Base-by-base conservation (phyloP, 2,797 vertebrate species). In the Siniperca scherzeri region DNA sequence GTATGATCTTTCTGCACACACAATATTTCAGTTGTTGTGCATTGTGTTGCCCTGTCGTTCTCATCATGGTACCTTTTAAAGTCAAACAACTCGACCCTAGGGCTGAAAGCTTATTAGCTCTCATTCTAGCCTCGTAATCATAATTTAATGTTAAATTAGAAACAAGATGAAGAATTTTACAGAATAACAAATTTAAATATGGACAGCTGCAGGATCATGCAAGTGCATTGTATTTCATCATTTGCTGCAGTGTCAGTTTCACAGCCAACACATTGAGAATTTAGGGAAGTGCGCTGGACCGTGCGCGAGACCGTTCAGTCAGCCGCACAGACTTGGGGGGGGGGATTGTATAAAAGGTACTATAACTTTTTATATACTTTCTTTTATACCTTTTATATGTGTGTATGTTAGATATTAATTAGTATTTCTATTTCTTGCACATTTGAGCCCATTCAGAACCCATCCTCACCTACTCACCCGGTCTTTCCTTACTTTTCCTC, bases 241-340 rank as follows among this genome's bases (percentile, higher is more conserved):
- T 67, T 42, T 48, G 38, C 17, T 77, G 65, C 60, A 33, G 27
- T 46, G 30, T 40, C 30, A 36, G 33, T 53, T 84, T 78, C 21
- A 46, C 16, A 77, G 44, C 56, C 30, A 60, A 81, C 57, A 83
- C 22, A 42, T 9, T 30, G 25, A 53, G 25, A 70, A 12, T 70
- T 79, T 60, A 70, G 59, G 69, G 85, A 89, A 86, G 85, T 83
- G 71, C 48, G 21, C 8, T 21, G 21, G 40, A 76, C 46, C 19
- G 85, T 83, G 71, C 48, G 21, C 8, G 17, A 17, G 40, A 76
- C 46, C 19, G 59, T 69, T 19, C 5, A 38, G 53, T 72, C 48
- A 33, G 27, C 12, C 55, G 30, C 30, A 30, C 30, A 30, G 30
- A 30, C 30, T 30, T 30, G 30, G 30, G 30, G 30, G 30, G 27